Base-by-base conservation (phyloP, 2,888 invertebrate species). In the Meghimatium bilineatum region DNA sequence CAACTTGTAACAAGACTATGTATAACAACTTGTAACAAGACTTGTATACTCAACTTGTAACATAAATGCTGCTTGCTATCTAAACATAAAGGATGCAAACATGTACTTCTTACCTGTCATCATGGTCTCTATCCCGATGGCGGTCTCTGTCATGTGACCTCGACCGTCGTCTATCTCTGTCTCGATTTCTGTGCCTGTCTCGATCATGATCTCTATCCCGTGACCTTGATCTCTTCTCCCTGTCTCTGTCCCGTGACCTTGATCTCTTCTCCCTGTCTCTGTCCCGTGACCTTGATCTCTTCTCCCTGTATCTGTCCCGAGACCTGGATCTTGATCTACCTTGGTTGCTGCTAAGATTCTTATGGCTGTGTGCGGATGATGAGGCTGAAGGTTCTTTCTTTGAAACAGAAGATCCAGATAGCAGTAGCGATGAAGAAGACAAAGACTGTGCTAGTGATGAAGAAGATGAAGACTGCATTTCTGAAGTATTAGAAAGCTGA, bases 291-390 rank as follows among this genome's bases (percentile, higher is more conserved):
- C 63, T 74, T 66, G 74, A 71, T 52, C 77, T 60, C 56, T 23
- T 44, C 26, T 84, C 80, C 29, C 72, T 75, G 34, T 72, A 32
- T 63, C 80, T 52, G 14, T 80, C 80, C 29, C 79, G 67, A n/a
- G 74, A 69, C n/a, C 79, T 67, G 34, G 72, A 49, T 32, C 75
- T 67, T 17, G 71, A 60, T 38, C 80, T 63, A 29, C 36, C 69
- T 63, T 75, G 23, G 14, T 74, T 56, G 14, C 77, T 67, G 52
- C 67, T 76, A n/a, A n/a, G 17, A 36, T 75, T 52, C 44, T 60
- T 56, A 12, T 63, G 60, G 17, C 32, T 36, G 26, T 80, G 69
- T 49, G 80, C 17, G 12, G 71, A 56, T n/a, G 71, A 80, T 29
- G 60, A 6, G 8, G 34, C 38, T 6, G 72, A 74, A 36, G 56